Base-by-base conservation (phyloP, 1,140 invertebrate genomes). In the Listronotus bonariensis region DNA sequence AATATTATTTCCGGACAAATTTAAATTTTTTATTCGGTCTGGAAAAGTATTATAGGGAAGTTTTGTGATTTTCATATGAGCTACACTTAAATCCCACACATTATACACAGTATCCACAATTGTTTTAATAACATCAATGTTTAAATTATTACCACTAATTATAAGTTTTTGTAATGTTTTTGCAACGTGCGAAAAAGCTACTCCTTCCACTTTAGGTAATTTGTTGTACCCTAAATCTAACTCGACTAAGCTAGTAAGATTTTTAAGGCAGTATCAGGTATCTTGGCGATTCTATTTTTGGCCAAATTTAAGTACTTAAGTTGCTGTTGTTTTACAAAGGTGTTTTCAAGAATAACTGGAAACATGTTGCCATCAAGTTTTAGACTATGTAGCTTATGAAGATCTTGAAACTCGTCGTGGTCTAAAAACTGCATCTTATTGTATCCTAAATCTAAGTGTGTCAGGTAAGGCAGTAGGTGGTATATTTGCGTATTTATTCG, bases 391-490 rank as follows among this genome's bases (percentile, higher is more conserved):
- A 93, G 78, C 63, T 83, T 84, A 71, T 85, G 85, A 58, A 91
- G 80, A 73, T 88, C 87, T 60, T 82, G 82, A 71, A 91, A 90
- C 72, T 89, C 88, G 71, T 92, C 90, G 15, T 87, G 80, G 65
- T 86, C 85, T 46, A 93, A 78, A 78, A 90, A 90, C 77, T 89
- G 89, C 69, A 93, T 88, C 67, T 85, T 77, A 73, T 93, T 93
- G 72, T 90, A 81, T 41, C 89, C 88, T 68, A 93, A 81, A 79
- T 92, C 90, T 56, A 93, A 79, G 70, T 86, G 83, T 67, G 84
- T 83, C 58, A 91, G 77, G 69, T 85, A 84, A 60, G 87, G 82
- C 63, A 89, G 83, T 65, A 90, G 81, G 76, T 88, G 87, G 79
- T 89, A 92, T 68, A 91, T 83, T 74, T 89, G 86, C 8, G 87